These are phyloP conservation scores for Reinhardtius hippoglossoides DNA, from an alignment of 2,113 vertebrate genomes.

Conservation along the genomic window DNA sequence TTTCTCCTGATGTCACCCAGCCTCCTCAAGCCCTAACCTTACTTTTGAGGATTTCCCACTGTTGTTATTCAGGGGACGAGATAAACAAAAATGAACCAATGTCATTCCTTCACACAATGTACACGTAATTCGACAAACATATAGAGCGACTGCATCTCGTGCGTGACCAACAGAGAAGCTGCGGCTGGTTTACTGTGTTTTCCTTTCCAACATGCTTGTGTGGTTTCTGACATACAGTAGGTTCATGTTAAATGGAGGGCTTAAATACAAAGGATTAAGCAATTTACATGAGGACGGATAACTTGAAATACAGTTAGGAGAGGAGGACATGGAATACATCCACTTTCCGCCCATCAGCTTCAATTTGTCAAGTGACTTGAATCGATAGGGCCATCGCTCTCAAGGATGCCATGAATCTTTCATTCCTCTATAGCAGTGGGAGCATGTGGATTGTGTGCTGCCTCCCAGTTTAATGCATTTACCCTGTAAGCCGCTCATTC, in stretches of 20 bases:
- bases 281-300: slow-evolving; percentile 60
- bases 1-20: slow-evolving; percentile 50
- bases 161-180: too few species aligned
- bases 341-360: slow-evolving; percentile 52
- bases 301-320: slow-evolving; percentile 41
- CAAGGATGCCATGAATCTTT: slow-evolving; percentile 72
- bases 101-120: background rate
- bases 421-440: slow-evolving; percentile 53
- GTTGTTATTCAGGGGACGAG: slow-evolving; percentile 7
- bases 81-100: slow-evolving; percentile 16
- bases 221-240: slow-evolving; percentile 31
- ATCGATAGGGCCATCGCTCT: slow-evolving; percentile 65
- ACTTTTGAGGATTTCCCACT: slow-evolving; percentile 24
- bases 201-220: background rate
- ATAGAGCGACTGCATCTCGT: background rate
- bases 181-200: slow-evolving; percentile 14
- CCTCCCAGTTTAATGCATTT: slow-evolving; percentile 75
- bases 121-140: background rate
- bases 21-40: slow-evolving; percentile 48
- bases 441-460: slow-evolving; percentile 55
- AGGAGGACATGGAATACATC: slow-evolving; percentile 30
- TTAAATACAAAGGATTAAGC: slow-evolving; percentile 63
- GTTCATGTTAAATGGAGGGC: slow-evolving; percentile 33
- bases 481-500: slow-evolving; percentile 78
- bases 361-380: slow-evolving; percentile 45